phyloP scores from a whole-genome alignment of 2,113 vertebrate genomes.

The Phodopus roborovskii region DNA sequence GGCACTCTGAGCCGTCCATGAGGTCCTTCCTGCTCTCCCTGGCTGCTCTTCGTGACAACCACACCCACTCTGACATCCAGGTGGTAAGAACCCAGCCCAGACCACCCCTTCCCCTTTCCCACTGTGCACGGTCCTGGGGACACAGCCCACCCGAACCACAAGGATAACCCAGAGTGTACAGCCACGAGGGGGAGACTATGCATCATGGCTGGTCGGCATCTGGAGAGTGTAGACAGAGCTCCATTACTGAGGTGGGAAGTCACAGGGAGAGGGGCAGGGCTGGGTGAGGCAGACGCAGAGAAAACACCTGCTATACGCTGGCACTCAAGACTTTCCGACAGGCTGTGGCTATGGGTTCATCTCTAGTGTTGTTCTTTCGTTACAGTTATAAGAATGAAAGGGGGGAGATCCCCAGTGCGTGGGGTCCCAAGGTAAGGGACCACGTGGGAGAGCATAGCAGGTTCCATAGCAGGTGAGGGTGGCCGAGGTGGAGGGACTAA shows the following conservation, averaged over 20 bases:
- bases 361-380: too few relatives aligned
- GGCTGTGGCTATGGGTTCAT: not conserved
- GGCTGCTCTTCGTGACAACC: slow-evolving; percentile 86
- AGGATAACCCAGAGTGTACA: not conserved
- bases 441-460: too few relatives aligned
- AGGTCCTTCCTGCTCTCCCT: slow-evolving; percentile 92
- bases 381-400: too few relatives aligned
- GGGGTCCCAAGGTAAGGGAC: too few relatives aligned
- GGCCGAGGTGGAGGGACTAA: too few relatives aligned
- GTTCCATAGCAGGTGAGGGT: too few relatives aligned
- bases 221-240: not conserved
- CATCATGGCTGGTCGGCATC: not conserved
- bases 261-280: not conserved
- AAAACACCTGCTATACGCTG: not conserved
- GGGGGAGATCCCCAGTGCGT: too few relatives aligned
- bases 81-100: slow-evolving; percentile 87
- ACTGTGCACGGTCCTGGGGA: fast-evolving
- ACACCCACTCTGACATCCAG: slow-evolving; percentile 87
- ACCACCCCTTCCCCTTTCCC: not conserved
- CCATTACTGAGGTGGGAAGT: not conserved
- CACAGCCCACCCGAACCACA: not conserved
- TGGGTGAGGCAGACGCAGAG: not conserved
- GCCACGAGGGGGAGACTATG: fast-evolving
- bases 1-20: slow-evolving; percentile 86
- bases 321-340: not conserved